These are phyloP conservation scores for Esperia sulphurella DNA, from an alignment of 2,888 invertebrate genomes.

Conservation along the genomic window DNA sequence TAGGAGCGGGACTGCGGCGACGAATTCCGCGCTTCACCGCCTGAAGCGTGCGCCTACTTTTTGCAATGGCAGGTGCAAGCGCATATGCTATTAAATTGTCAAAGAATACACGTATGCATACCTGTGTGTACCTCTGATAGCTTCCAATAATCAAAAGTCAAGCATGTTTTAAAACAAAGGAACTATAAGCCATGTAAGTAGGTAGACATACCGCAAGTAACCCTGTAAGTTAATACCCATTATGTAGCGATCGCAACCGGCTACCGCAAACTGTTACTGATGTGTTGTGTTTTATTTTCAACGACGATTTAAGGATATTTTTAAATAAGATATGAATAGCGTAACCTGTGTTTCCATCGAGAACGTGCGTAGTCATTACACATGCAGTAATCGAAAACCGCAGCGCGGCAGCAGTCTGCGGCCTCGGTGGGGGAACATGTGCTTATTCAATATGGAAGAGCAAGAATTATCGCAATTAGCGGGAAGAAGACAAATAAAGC, in stretches of 20 bases:
- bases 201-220: conserved; percentile 7
- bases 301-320: conserved; percentile 36
- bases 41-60: conserved; percentile 75
- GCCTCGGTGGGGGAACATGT: conserved; percentile 59
- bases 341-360: conserved; percentile 31
- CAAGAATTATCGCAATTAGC: conserved; percentile 58
- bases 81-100: conserved; percentile 79
- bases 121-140: conserved; percentile 51
- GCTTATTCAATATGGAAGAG: conserved; percentile 53
- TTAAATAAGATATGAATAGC: conserved; percentile 43
- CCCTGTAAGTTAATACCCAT: conserved; percentile 5
- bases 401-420: conserved; percentile 56
- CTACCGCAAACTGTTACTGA: conserved; percentile 47
- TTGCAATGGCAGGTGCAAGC: conserved; percentile 73
- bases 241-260: conserved; percentile 18
- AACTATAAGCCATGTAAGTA: background rate
- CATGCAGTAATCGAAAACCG: conserved; percentile 62
- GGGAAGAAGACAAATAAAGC: conserved; percentile 8
- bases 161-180: conserved; percentile 13
- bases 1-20: conserved; percentile 60
- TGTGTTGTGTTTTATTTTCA: conserved; percentile 27
- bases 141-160: conserved; percentile 65
- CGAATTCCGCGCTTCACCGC: conserved; percentile 73
- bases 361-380: conserved; percentile 47
- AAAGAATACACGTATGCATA: conserved; percentile 64